A percentile compares a stretch with the other conserved stretches of the same genome.
Evolutionary conservation across 2,888 invertebrate species (phyloP).

Genomic region (Phengaris arion): DNA sequence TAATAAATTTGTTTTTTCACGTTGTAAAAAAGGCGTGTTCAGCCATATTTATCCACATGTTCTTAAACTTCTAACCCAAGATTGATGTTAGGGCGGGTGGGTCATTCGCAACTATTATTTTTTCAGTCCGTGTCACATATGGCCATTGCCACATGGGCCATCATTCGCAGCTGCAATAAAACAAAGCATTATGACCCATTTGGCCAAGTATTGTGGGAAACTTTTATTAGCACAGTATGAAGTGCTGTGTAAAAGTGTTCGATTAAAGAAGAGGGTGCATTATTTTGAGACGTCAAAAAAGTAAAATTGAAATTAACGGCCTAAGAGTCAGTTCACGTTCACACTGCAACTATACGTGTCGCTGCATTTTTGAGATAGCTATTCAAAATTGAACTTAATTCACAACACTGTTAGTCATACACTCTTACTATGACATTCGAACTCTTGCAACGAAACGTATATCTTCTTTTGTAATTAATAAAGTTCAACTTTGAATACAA

Average conservation of each 20-base stretch:
- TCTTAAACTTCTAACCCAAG: slow-evolving; percentile 37
- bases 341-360: too few species aligned
- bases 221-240: not conserved
- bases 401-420: too few species aligned
- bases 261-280: not conserved
- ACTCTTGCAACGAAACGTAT: too few species aligned
- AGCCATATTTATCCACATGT: slow-evolving; percentile 56
- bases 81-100: slow-evolving; percentile 49
- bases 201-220: slow-evolving; percentile 18
- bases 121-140: slow-evolving; percentile 51
- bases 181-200: slow-evolving; percentile 18
- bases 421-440: too few species aligned
- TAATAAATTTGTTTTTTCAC: slow-evolving; percentile 15
- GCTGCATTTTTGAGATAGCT: too few species aligned
- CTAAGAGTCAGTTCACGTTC: too few species aligned
- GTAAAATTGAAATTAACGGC: too few species aligned
- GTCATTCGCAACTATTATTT: slow-evolving; percentile 50
- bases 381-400: too few species aligned
- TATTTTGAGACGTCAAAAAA: not conserved
- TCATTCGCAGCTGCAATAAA: slow-evolving; percentile 14
- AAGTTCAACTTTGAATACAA: too few species aligned
- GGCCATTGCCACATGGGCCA: slow-evolving; percentile 43
- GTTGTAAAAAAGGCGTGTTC: slow-evolving; percentile 18
- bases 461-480: too few species aligned
- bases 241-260: not conserved